A percentile compares a stretch with the other conserved stretches of the same genome.
Conservation (phyloP, 1,140 invertebrate genomes). For the Sitobion miscanthi region DNA sequence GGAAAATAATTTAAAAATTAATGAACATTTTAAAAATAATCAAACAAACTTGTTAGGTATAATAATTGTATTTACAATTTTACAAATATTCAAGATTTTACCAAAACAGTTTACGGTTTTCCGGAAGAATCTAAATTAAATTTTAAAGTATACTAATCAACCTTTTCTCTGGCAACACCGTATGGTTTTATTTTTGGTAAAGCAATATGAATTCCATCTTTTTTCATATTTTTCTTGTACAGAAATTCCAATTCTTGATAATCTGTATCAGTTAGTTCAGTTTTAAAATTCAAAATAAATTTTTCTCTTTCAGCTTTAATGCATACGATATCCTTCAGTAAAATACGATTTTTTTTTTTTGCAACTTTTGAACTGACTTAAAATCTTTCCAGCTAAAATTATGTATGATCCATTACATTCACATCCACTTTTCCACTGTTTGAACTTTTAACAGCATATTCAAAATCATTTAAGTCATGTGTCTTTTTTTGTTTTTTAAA, state of each 20-base stretch:
- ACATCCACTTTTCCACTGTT: background rate
- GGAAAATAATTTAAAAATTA: background rate
- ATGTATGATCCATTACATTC: background rate
- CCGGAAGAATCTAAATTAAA: background rate
- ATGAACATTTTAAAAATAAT: background rate
- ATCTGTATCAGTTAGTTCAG: slow-evolving; percentile 2
- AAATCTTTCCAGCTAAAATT: slow-evolving; percentile 9
- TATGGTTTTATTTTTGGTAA: background rate
- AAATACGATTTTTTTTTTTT: slow-evolving; percentile 23
- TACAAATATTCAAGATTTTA: slow-evolving; percentile 17
- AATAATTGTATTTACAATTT: background rate
- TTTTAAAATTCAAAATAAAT: slow-evolving; percentile 1
- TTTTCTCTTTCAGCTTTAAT: slow-evolving; percentile 29
- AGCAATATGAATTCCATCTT: background rate
- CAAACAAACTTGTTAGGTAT: background rate
- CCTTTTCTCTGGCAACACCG: background rate
- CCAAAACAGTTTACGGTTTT: slow-evolving; percentile 1
- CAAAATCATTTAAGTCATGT: slow-evolving; percentile 13
- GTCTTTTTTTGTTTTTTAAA: slow-evolving; percentile 29
- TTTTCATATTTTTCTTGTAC: slow-evolving; percentile 22
- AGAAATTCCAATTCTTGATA: slow-evolving; percentile 15
- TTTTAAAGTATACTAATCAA: background rate
- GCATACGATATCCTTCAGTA: slow-evolving; percentile 26
- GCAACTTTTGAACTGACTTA: slow-evolving; percentile 7
- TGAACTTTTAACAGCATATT: background rate